Evolutionary conservation across 2,888 invertebrate genomes (phyloP), one percentile per base, ranked within the genome.

Genomic region (Periphyllus acericola): DNA sequence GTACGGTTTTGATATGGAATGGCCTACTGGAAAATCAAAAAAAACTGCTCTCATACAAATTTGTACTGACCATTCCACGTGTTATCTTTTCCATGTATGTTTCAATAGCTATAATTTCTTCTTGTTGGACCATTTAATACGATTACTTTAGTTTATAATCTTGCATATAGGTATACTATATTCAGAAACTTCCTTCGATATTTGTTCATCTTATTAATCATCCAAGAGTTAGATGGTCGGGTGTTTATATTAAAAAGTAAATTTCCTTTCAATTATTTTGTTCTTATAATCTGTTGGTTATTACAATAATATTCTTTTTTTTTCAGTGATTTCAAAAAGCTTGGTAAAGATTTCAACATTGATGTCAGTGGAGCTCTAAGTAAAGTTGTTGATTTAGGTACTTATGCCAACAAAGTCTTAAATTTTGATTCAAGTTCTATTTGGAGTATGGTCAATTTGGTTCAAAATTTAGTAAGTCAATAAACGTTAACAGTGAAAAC

Each of bases 221-320:
- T 91, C 92, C 93, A 0, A 94, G 93, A 90, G 93, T 94, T 34
- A 92, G 92, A 89, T 91, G 94, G 75, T 93, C 94, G 90, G 95
- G 95, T 40, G 93, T 94, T 71, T 94, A 94, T 90, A 93, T 95
- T 76, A 94, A 93, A 91, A 94, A 93, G 94, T 94, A 91, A 91
- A 91, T 91, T 89, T 81, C 82, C 34, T 19, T n/a, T 32, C 66
- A 1, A 29, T 82, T 14, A 66, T 71, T 86, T 74, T 29, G 52
- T 1, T 83, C 46, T 76, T 29, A 55, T 71, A 46, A 46, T 46
- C 46, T 55, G 36, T 74, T 83, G 2, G 66, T 40, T 84, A 40
- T 82, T 46, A 83, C 36, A 82, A 76, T 76, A 75, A 83, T 75
- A 71, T 55, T 90, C 76, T 88, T 78, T 89, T 91, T 92, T 89